Base-by-base conservation (phyloP, 1,140 invertebrate genomes). In the Marisa cornuarietis region DNA sequence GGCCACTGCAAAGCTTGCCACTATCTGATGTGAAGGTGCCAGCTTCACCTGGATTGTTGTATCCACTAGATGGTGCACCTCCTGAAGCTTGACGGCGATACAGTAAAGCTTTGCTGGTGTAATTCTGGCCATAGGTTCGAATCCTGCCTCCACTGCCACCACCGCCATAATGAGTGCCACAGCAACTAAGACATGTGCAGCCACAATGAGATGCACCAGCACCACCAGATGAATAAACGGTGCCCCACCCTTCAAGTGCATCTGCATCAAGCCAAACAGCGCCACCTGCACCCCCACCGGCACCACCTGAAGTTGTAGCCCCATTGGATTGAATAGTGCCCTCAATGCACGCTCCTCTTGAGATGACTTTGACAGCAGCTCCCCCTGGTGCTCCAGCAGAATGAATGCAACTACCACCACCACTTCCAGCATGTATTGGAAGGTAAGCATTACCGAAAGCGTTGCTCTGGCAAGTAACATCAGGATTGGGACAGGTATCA, bases 211-310 rank as follows among this genome's bases (percentile, higher is more conserved):
- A 62, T 22, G 73, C 79, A 22, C 69, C 79, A 51, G 74, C 52
- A 7, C 87, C 87, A 42, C 87, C 87, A 81, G 78, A 54, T 0
- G 85, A 85, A 74, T 79, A 61, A 9, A 88, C 42, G 22, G 49
- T 63, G 16, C 87, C 87, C 85, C 86, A 85, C 11, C 87, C 87
- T 65, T 85, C 83, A 68, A 87, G 80, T 16, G 84, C 68, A 51
- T 84, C 73, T 63, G 82, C 77, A 69, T 88, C 86, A 5, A 88
- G 52, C 87, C 87, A 88, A 8, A 87, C 66, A 31, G 85, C 81
- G 20, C 87, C 87, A 61, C 87, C 87, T 78, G 82, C 81, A 22
- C 87, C 87, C 22, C 84, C 86, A 26, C 87, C 87, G 54, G 79
- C 84, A 49, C 83, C 86, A 26, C 81, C 79, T 31, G 49, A 42